Evolutionary conservation across 2,888 invertebrate genomes (phyloP), one percentile per base, ranked within the genome.

Genomic region (Adela reaumurella): DNA sequence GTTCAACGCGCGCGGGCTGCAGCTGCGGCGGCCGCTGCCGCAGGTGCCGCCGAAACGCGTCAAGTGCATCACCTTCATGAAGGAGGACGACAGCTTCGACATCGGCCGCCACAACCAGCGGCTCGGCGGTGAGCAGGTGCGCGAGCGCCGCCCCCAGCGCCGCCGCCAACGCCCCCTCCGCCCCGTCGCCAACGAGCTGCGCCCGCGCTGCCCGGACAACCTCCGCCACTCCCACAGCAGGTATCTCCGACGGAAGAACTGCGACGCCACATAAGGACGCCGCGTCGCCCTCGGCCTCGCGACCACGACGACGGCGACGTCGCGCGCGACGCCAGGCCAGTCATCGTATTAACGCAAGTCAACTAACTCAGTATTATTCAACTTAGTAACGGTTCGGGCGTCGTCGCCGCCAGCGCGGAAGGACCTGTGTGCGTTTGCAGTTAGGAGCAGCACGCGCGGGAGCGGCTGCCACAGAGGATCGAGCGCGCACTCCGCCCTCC

Each of bases 41-140:
- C 71, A 65, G 55, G 61, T 69, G 43, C 62, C 67, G 56, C 63
- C 67, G 58, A 73, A 73, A 29, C 69, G 70, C 53, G 78, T 80
- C 67, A 81, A 80, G 62, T 85, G 85, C 65, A 77, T 82, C 68
- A 82, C 82, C 57, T 85, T 86, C 72, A 76, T 85, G 68, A 85
- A 83, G 70, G 74, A 79, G 61, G 82, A 82, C 59, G 77, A 81
- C 63, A 80, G 79, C 62, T 83, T 84, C 74, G 81, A 82, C 66
- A 83, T 86, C 62, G 72, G 70, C 66, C 70, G 74, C 58, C 86
- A 86, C 80, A 86, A 86, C 70, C 68, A 61, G 54, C 63, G 76
- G 61, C 70, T 83, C 58, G 81, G 81, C 50, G 81, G 79, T 58
- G 76, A 78, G 57, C 60, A n/a, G n/a, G n/a, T 58, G 54, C 62